Conservation (phyloP, 2,888 invertebrate genomes). For the Tinea pellionella region DNA sequence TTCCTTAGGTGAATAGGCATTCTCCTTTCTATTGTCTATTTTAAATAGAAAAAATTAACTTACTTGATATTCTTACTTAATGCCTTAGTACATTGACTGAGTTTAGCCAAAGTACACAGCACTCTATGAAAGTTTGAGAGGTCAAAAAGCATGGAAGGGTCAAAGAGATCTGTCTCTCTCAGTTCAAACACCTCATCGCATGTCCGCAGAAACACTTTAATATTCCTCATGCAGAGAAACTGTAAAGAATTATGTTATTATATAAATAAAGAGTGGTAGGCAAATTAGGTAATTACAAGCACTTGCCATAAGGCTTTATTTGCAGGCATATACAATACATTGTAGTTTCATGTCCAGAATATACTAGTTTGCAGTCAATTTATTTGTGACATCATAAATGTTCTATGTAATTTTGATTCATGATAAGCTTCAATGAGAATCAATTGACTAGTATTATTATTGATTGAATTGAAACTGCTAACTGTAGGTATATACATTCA, state of each 20-base stretch:
- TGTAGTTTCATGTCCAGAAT: not conserved
- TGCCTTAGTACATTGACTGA: constrained; percentile 85
- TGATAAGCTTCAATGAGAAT: not conserved
- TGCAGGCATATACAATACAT: no score
- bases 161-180: constrained; percentile 89
- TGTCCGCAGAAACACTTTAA: constrained; percentile 89
- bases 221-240: constrained; percentile 97
- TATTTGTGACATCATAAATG: not conserved
- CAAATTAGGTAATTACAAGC: no score
- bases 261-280: no score
- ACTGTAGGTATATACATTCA: no score
- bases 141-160: constrained; percentile 95
- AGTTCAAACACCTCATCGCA: constrained; percentile 88
- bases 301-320: no score
- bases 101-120: constrained; percentile 87
- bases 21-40: no score
- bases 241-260: constrained; percentile 56
- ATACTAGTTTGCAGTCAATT: not conserved
- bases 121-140: constrained; percentile 95
- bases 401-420: not conserved
- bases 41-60: constrained; percentile 44
- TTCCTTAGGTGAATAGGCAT: no score
- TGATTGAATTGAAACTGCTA: not conserved
- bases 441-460: not conserved
- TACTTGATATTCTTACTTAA: constrained; percentile 76